Conservation (phyloP, 1,140 invertebrate species). For the Drosophila tsacasi region DNA sequence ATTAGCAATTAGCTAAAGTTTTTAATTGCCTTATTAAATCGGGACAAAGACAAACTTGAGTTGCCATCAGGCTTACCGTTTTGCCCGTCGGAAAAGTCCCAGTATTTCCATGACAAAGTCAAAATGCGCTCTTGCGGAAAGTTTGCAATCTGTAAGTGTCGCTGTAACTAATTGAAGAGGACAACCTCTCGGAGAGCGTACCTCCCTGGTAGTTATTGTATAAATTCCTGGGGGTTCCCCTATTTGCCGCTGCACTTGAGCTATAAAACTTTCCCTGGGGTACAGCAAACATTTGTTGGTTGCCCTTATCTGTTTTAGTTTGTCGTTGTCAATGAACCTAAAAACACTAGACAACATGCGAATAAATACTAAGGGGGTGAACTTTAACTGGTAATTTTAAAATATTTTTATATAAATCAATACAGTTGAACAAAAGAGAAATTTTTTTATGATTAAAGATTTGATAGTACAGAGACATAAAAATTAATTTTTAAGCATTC, state of each 20-base stretch:
- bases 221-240: constrained; percentile 18
- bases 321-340: constrained; percentile 64
- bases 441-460: too few relatives aligned
- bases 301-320: constrained; percentile 40
- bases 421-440: neutral
- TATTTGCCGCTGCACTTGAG: constrained; percentile 33
- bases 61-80: constrained; percentile 5
- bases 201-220: neutral
- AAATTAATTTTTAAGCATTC: neutral
- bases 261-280: constrained; percentile 50
- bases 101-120: constrained; percentile 27
- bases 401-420: neutral
- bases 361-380: too few relatives aligned
- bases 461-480: neutral
- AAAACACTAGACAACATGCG: constrained; percentile 1
- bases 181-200: constrained; percentile 5
- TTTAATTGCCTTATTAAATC: constrained; percentile 78
- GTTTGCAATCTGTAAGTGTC: constrained; percentile 75
- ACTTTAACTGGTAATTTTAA: neutral
- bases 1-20: constrained; percentile 74
- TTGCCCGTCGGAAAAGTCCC: constrained; percentile 2
- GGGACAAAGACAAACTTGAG: constrained; percentile 52
- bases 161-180: constrained; percentile 62
- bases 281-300: constrained; percentile 53
- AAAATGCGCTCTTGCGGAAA: constrained; percentile 53